phyloP scores from a whole-genome alignment of 2,797 vertebrate species.

The Alauda arvensis region DNA sequence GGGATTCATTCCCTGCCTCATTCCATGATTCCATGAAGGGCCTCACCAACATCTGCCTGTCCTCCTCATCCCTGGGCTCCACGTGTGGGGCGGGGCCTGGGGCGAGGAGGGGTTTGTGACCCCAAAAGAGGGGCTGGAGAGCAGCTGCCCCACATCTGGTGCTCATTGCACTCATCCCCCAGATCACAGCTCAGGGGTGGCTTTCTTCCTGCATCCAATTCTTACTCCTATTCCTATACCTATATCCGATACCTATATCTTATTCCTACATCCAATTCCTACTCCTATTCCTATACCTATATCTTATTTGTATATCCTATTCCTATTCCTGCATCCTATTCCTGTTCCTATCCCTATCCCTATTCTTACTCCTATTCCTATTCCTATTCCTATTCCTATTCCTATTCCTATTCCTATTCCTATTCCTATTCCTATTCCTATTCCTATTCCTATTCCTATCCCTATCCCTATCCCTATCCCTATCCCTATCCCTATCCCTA shows the following conservation, averaged over 20 bases:
- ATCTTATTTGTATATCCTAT: too few species aligned
- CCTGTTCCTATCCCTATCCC: too few species aligned
- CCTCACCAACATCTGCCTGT: not conserved
- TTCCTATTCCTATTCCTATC: not conserved
- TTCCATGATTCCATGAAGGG: not conserved
- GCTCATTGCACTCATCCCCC: not conserved
- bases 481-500: not conserved
- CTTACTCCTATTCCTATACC: rapidly evolving
- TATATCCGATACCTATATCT: too few species aligned
- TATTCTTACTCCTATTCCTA: too few species aligned
- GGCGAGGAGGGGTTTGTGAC: not conserved
- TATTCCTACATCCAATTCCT: not conserved
- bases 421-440: not conserved
- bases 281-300: too few species aligned
- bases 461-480: not conserved
- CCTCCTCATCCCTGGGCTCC: not conserved
- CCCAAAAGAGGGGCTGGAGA: not conserved
- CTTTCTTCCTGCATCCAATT: not conserved
- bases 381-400: too few species aligned
- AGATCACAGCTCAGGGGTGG: not conserved
- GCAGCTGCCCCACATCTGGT: not conserved
- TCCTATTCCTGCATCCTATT: not conserved
- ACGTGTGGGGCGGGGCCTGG: not conserved
- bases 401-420: too few species aligned
- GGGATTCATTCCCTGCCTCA: not conserved